These are phyloP conservation scores for Streptopelia turtur DNA, from an alignment of 2,797 vertebrate genomes.

Conservation along the genomic window DNA sequence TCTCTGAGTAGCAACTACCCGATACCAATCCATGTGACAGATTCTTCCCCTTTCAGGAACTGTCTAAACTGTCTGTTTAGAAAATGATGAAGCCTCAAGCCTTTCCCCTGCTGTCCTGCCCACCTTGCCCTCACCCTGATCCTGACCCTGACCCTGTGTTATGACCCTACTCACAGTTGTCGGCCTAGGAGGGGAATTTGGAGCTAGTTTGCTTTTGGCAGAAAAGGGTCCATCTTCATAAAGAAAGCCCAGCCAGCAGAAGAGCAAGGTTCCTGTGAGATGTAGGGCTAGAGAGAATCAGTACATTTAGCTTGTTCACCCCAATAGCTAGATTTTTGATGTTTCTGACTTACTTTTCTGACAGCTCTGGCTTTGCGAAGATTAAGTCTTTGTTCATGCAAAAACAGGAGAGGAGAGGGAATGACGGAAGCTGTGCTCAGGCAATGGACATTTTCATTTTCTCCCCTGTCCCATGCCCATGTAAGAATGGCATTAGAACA, in stretches of 20 bases:
- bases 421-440: neutral
- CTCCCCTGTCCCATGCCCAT: neutral
- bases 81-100: neutral
- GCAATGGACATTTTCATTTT: neutral
- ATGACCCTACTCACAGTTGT: neutral
- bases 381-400: neutral
- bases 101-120: neutral
- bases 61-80: neutral
- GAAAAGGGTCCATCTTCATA: neutral
- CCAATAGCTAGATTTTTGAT: neutral
- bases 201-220: neutral
- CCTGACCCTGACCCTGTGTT: neutral
- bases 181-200: neutral
- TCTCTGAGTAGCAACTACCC: neutral
- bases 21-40: neutral
- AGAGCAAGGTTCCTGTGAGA: rapidly evolving
- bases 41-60: neutral
- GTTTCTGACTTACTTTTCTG: neutral
- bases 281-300: neutral
- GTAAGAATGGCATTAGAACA: neutral
- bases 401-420: neutral
- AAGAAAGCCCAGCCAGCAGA: neutral
- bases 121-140: neutral
- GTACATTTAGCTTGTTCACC: neutral
- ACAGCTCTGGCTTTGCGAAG: neutral